A percentile compares a stretch with the other conserved stretches of the same genome.
Conservation (phyloP, 2,113 vertebrate species). For the Pampusana beccarii region DNA sequence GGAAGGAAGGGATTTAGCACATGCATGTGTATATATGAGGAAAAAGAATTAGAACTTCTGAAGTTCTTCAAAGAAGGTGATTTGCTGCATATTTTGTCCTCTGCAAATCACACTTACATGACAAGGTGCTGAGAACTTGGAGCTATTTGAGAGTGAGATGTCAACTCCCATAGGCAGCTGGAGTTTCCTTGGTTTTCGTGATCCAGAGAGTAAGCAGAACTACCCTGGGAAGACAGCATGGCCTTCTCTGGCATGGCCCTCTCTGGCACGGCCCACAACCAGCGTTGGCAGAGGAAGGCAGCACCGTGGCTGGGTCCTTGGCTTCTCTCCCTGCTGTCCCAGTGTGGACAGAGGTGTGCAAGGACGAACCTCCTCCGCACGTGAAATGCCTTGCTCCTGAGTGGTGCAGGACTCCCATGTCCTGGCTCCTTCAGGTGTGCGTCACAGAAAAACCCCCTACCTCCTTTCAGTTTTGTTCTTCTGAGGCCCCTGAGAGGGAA, state of each 20-base stretch:
- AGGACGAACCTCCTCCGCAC: rapidly evolving
- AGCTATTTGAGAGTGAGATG: background rate
- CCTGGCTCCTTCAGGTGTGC: background rate
- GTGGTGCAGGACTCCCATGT: background rate
- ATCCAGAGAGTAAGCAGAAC: background rate
- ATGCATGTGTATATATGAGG: rapidly evolving
- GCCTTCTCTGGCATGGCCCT: background rate
- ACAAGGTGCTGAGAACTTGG: background rate
- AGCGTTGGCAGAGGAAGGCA: background rate
- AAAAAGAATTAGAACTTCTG: background rate
- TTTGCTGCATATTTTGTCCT: background rate
- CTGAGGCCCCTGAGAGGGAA: background rate
- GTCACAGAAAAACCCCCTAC: background rate
- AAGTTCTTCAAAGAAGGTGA: background rate
- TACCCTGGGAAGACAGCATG: background rate
- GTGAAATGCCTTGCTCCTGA: background rate
- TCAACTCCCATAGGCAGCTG: background rate
- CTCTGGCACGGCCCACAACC: too few species aligned
- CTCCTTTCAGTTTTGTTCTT: background rate
- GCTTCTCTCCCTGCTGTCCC: rapidly evolving
- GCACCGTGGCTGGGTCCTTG: rapidly evolving
- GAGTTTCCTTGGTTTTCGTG: background rate
- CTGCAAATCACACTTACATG: background rate
- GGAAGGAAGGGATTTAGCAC: background rate
- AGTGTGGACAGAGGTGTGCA: rapidly evolving